Conservation (phyloP, 2,888 invertebrate genomes). For the Epinotia ramella region DNA sequence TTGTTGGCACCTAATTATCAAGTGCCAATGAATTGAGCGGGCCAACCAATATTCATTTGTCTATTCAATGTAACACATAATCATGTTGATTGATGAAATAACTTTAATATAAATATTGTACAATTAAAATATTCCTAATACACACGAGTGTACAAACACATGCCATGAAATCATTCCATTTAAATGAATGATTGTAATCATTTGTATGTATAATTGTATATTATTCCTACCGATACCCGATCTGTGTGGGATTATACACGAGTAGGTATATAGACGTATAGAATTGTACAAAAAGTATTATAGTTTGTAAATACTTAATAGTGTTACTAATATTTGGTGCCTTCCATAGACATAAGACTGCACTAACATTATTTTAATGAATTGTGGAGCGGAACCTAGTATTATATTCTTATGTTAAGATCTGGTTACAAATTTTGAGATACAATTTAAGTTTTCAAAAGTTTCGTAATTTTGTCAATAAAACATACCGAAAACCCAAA, state of each 20-base stretch:
- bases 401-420: slow-evolving; percentile 37
- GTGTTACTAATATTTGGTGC: slow-evolving; percentile 58
- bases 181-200: slow-evolving; percentile 46
- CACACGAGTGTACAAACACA: slow-evolving; percentile 39
- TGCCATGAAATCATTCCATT: slow-evolving; percentile 50
- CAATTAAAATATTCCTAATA: slow-evolving; percentile 31
- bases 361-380: slow-evolving; percentile 52
- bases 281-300: slow-evolving; percentile 49
- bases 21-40: background rate
- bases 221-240: background rate
- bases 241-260: background rate
- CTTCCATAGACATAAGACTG: slow-evolving; percentile 69
- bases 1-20: background rate
- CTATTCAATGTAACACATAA: background rate
- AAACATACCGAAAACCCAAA: too few relatives aligned
- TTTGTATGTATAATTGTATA: slow-evolving; percentile 19
- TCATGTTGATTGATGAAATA: background rate
- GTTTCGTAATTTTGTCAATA: slow-evolving; percentile 3
- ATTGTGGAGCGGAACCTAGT: slow-evolving; percentile 39
- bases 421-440: slow-evolving; percentile 32
- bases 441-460: background rate
- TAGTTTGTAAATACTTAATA: slow-evolving; percentile 50
- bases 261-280: background rate
- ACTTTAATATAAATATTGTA: slow-evolving; percentile 8
- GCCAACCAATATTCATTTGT: background rate